Evolutionary conservation across 2,113 vertebrate genomes (phyloP).

Genomic region (Hippopotamus amphibius): DNA sequence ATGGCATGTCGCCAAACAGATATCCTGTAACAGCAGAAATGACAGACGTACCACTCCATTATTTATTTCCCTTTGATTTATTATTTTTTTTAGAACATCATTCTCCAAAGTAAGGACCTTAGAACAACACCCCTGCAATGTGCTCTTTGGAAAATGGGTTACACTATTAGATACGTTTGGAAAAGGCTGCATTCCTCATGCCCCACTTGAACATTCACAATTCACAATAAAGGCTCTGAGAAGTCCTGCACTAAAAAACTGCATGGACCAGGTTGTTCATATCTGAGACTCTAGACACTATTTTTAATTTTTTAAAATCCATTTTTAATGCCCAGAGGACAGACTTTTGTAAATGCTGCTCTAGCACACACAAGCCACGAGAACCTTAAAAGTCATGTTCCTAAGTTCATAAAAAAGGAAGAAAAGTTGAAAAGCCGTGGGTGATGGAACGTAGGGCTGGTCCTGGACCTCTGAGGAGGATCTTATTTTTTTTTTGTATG

Average conservation of each 20-base stretch:
- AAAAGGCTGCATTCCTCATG: neutral
- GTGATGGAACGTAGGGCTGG: fast-evolving
- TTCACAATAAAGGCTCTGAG: neutral
- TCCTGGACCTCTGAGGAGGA: neutral
- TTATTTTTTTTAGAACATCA: neutral
- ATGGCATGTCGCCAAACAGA: neutral
- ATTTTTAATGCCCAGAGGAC: neutral
- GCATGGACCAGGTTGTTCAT: neutral
- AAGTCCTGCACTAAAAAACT: neutral
- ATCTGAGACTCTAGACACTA: neutral
- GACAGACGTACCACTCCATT: fast-evolving
- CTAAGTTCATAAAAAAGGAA: neutral
- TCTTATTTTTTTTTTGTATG: neutral
- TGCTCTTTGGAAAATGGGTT: neutral
- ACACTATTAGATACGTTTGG: neutral
- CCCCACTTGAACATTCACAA: neutral
- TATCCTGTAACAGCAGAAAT: neutral
- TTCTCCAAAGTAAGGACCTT: neutral
- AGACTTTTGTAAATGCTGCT: neutral
- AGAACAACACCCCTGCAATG: neutral
- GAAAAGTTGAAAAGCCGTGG: fast-evolving
- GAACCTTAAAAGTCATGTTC: neutral
- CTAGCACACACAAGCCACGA: neutral
- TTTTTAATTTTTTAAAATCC: neutral
- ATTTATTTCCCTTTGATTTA: neutral